Conservation (phyloP, 1,140 invertebrate species). For the Lasioglossum albipes region DNA sequence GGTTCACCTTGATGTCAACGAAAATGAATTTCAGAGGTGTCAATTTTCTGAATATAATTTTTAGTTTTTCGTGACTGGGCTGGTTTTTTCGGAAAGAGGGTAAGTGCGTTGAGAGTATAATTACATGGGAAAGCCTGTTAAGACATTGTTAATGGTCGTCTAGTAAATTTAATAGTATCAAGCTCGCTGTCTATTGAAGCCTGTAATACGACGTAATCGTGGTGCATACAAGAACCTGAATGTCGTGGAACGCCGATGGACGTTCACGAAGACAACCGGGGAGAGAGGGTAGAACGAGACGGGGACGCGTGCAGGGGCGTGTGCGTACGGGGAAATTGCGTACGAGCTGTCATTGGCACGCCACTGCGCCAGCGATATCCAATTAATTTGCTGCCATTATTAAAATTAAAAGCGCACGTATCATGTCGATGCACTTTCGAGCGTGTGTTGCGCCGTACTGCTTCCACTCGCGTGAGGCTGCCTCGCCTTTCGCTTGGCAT, state of each 20-base stretch:
- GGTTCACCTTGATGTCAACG: no score
- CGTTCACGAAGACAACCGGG: neutral
- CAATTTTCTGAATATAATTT: no score
- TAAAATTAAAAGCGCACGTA: constrained; percentile 64
- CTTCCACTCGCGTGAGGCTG: constrained; percentile 33
- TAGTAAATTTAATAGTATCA: neutral
- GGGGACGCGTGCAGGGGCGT: constrained; percentile 9
- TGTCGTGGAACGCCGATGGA: neutral
- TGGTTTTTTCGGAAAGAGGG: no score
- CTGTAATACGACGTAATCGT: constrained; percentile 34
- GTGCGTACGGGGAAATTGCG: constrained; percentile 52
- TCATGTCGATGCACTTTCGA: constrained; percentile 40
- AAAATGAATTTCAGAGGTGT: no score
- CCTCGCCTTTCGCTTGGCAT: constrained; percentile 14
- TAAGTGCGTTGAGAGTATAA: no score
- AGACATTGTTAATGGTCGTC: no score
- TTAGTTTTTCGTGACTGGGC: no score
- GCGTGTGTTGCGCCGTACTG: neutral
- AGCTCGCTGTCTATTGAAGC: constrained; percentile 7
- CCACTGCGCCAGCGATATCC: constrained; percentile 62
- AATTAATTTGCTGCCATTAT: constrained; percentile 70
- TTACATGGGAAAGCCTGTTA: no score
- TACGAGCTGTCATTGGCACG: constrained; percentile 68
- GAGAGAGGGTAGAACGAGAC: neutral
- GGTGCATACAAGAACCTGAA: constrained; percentile 14